These are phyloP conservation scores for Lepidurus couesii DNA, from an alignment of 1,140 invertebrate species.

Conservation along the genomic window DNA sequence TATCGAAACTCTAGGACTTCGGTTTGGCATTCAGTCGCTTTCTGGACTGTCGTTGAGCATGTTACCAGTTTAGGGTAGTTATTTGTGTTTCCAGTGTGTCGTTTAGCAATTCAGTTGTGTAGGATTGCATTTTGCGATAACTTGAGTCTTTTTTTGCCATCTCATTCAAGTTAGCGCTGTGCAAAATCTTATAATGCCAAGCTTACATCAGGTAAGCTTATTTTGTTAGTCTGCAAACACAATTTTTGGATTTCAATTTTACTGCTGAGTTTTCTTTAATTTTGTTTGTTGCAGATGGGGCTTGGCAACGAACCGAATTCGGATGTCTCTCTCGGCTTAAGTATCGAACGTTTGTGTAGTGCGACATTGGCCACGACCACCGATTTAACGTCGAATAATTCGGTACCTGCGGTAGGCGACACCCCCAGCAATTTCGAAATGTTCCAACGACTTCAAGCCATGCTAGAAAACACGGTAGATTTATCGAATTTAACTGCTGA, in stretches of 20 bases:
- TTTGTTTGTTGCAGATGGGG: conserved; percentile 4
- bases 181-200: too few species aligned
- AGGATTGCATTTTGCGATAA: too few species aligned
- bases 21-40: background rate
- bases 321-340: background rate
- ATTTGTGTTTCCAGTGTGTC: background rate
- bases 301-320: conserved; percentile 15
- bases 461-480: conserved; percentile 46
- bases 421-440: conserved; percentile 39
- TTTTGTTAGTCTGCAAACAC: too few species aligned
- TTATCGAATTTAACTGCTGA: conserved; percentile 38
- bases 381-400: background rate
- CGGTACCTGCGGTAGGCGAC: conserved; percentile 20
- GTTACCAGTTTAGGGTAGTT: background rate
- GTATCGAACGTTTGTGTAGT: conserved; percentile 8
- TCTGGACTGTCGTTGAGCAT: background rate
- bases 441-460: conserved; percentile 45
- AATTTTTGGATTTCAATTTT: background rate
- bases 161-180: too few species aligned
- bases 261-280: background rate
- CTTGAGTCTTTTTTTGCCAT: too few species aligned
- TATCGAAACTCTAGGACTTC: too few species aligned
- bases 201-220: background rate
- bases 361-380: background rate
- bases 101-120: background rate